phyloP scores from a whole-genome alignment of 30 jellyfish, hydroid and myxozoan species.

The Rhopilema esculentum region DNA sequence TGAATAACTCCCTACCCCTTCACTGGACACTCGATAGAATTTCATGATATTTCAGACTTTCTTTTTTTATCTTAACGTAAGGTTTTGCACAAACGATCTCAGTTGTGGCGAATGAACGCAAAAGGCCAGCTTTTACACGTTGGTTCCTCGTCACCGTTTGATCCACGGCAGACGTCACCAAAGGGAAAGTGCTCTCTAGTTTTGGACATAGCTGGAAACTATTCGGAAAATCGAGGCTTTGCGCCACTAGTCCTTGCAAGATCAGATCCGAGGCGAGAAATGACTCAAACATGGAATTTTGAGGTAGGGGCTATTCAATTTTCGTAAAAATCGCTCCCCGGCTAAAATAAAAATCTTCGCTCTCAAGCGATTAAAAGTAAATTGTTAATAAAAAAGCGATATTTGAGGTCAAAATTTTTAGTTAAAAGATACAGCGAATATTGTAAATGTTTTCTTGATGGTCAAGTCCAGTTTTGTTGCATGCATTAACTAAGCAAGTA shows the following conservation, averaged over 20 bases:
- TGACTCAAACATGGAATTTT: conserved; percentile 94
- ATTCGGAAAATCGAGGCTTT: conserved; percentile 57
- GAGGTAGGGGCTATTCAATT: conserved; percentile 70
- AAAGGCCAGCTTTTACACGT: conserved; percentile 90
- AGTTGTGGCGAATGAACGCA: conserved; percentile 97
- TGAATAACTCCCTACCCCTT: no score
- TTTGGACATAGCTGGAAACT: conserved; percentile 65
- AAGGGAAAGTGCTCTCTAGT: conserved; percentile 70
- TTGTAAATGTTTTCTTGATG: no score
- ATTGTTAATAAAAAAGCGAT: no score
- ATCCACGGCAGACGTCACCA: conserved; percentile 75
- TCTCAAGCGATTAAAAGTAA: no score
- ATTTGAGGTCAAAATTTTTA: no score
- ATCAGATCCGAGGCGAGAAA: conserved; percentile 72
- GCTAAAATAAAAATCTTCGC: not conserved
- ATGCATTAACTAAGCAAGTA: no score
- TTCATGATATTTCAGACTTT: not conserved
- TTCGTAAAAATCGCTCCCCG: not conserved
- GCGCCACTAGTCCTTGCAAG: conserved; percentile 82
- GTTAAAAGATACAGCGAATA: no score
- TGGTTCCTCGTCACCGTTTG: conserved; percentile 85
- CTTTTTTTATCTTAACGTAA: not conserved
- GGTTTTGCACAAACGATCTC: conserved; percentile 87
- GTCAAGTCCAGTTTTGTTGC: no score
- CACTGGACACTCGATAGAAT: no score